These are phyloP conservation scores for Hydrocynus forskahlii DNA, from an alignment of 2,797 vertebrate species.

Conservation along the genomic window DNA sequence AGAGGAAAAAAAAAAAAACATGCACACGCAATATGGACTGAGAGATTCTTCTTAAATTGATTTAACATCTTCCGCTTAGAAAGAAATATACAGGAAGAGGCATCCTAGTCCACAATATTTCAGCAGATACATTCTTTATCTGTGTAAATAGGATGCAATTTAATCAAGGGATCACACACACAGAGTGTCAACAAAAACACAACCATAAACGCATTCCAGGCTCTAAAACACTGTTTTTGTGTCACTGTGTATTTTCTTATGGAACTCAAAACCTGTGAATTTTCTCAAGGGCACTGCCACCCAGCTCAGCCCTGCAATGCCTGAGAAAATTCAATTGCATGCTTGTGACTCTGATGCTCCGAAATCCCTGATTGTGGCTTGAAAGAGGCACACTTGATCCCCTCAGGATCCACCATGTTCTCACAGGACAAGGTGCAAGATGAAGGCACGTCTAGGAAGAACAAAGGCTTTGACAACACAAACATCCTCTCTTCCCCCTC, in stretches of 20 bases:
- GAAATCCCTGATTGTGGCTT: constrained; percentile 1
- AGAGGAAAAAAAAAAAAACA: background rate
- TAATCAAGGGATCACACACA: background rate
- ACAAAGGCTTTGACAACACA: constrained; percentile 68
- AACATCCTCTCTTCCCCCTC: constrained; percentile 59
- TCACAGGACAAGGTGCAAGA: constrained; percentile 68
- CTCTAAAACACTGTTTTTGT: constrained; percentile 8
- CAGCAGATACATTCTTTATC: background rate
- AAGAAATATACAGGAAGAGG: too few relatives aligned
- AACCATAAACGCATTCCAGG: background rate
- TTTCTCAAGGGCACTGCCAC: background rate
- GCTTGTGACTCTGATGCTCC: background rate
- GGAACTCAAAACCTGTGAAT: background rate
- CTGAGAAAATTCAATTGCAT: constrained; percentile 1
- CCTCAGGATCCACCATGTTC: background rate
- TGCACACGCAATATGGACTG: background rate
- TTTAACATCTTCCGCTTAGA: too few relatives aligned
- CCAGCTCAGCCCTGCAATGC: background rate
- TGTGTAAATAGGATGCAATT: background rate
- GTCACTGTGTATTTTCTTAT: background rate
- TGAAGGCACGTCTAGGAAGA: constrained; percentile 69
- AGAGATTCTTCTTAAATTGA: too few relatives aligned
- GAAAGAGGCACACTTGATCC: background rate
- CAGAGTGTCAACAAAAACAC: background rate
- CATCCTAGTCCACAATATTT: too few relatives aligned